These are phyloP conservation scores for Lasius platythorax DNA, from an alignment of 2,888 invertebrate species.

Conservation along the genomic window DNA sequence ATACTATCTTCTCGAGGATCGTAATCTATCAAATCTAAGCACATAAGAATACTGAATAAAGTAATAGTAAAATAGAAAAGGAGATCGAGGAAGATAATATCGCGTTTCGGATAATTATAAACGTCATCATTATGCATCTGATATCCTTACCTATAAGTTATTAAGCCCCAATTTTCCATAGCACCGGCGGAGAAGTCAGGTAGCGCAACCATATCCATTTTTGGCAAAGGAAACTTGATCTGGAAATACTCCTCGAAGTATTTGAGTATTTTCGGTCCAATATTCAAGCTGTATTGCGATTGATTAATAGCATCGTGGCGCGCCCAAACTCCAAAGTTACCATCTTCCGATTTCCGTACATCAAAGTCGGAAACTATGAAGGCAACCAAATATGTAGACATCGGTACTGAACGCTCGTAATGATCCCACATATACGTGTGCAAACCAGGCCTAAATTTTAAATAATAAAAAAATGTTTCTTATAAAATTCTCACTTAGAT, in stretches of 20 bases:
- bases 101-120: constrained; percentile 3
- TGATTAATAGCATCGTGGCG: constrained; percentile 91
- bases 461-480: constrained; percentile 36
- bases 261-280: constrained; percentile 92
- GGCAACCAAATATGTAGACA: constrained; percentile 98
- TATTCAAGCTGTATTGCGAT: constrained; percentile 91
- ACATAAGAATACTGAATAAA: background rate
- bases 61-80: background rate
- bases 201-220: constrained; percentile 97
- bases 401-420: constrained; percentile 91
- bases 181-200: constrained; percentile 96
- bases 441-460: constrained; percentile 86
- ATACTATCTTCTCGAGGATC: background rate
- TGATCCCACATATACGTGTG: constrained; percentile 92
- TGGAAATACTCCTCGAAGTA: constrained; percentile 93
- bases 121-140: background rate
- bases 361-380: constrained; percentile 93
- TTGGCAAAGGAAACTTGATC: constrained; percentile 93
- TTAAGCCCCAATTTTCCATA: constrained; percentile 97
- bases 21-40: background rate
- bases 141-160: constrained; percentile 88
- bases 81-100: background rate
- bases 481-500: background rate
- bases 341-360: constrained; percentile 71
- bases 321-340: constrained; percentile 91